A percentile compares a stretch with the other conserved stretches of the same genome.
Conservation (phyloP, 1,140 invertebrate genomes). For the Drosophila bocki region DNA sequence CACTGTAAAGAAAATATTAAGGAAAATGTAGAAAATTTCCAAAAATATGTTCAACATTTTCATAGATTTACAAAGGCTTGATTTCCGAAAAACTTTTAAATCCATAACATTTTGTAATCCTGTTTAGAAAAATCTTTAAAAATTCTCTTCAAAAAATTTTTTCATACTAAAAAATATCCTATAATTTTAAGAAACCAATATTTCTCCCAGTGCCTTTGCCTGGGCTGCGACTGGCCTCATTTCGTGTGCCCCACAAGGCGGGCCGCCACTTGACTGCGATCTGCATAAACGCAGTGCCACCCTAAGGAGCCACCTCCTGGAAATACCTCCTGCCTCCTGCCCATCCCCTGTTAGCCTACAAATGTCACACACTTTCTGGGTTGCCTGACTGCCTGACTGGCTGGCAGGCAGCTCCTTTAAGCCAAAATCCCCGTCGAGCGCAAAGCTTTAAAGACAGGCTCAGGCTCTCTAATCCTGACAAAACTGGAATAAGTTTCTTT, state of each 20-base stretch:
- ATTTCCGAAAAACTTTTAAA: too few relatives aligned
- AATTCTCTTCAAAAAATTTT: too few relatives aligned
- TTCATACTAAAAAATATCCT: too few relatives aligned
- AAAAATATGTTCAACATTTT: not conserved
- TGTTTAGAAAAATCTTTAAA: not conserved
- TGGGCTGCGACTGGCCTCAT: constrained; percentile 64
- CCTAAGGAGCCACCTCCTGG: constrained; percentile 3
- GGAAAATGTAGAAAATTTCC: rapidly evolving
- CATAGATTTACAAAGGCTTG: rapidly evolving
- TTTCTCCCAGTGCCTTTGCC: constrained; percentile 5
- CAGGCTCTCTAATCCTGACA: constrained; percentile 44
- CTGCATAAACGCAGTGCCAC: constrained; percentile 72
- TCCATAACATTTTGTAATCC: too few relatives aligned
- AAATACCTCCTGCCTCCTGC: too few relatives aligned
- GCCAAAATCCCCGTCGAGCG: constrained; percentile 38
- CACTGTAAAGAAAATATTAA: not conserved
- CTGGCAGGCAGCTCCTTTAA: constrained; percentile 32
- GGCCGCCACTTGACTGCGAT: constrained; percentile 74
- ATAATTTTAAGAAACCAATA: too few relatives aligned
- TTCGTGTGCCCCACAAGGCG: constrained; percentile 53
- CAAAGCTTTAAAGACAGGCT: constrained; percentile 47
- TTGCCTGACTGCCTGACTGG: constrained; percentile 10
- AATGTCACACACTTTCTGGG: constrained; percentile 34
- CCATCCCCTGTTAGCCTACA: not conserved
- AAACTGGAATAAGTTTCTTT: constrained; percentile 50